These are phyloP conservation scores for Arctocebus calabarensis DNA, from an alignment of 2,797 vertebrate genomes.

Conservation along the genomic window DNA sequence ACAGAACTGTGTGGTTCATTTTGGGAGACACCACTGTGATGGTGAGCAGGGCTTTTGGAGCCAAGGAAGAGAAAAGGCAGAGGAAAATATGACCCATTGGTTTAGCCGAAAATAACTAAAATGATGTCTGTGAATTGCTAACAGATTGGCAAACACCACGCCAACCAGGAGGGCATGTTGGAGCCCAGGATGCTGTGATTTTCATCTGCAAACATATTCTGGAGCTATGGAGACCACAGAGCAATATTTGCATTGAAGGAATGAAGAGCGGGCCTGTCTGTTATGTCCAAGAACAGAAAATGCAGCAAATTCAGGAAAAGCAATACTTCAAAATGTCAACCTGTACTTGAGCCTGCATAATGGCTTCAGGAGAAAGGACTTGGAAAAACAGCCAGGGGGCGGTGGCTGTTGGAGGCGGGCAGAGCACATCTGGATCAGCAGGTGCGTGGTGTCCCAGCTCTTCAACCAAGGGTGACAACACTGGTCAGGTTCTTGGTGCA, in stretches of 20 bases:
- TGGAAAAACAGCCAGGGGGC: rapidly evolving
- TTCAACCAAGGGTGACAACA: background rate
- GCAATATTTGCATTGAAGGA: background rate
- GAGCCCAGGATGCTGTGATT: background rate
- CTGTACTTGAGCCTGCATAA: background rate
- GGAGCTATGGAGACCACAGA: background rate
- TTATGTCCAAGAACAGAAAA: constrained; percentile 17
- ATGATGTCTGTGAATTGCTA: background rate
- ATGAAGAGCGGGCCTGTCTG: background rate
- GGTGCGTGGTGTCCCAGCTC: background rate
- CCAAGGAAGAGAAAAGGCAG: background rate
- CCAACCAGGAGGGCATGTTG: background rate
- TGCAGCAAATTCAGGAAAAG: background rate
- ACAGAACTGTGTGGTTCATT: background rate
- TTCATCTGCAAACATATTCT: background rate
- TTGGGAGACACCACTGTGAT: background rate
- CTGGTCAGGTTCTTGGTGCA: constrained; percentile 6
- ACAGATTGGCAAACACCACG: background rate
- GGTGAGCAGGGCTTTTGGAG: background rate
- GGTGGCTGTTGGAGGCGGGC: background rate
- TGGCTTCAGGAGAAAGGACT: background rate
- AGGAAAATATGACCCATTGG: background rate
- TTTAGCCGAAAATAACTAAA: constrained; percentile 27
- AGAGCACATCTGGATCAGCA: background rate
- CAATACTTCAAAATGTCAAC: background rate